phyloP scores from a whole-genome alignment of 1,140 invertebrate genomes.

The Calephelis nemesis region DNA sequence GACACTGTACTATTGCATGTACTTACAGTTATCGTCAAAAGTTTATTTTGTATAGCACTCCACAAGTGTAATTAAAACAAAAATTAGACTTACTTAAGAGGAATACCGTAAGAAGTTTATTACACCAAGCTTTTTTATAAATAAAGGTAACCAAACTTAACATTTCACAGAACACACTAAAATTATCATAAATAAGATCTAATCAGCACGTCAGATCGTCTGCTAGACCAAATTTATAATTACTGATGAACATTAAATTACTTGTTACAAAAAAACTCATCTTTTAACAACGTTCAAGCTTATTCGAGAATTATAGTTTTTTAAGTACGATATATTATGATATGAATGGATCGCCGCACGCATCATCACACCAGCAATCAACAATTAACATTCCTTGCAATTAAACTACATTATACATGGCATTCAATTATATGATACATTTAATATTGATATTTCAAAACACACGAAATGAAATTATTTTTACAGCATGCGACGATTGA shows the following conservation, averaged over 20 bases:
- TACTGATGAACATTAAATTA: constrained; percentile 14
- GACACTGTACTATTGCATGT: too few species aligned
- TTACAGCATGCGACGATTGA: background rate
- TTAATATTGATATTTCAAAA: constrained; percentile 17
- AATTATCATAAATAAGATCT: constrained; percentile 18
- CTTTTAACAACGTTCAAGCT: constrained; percentile 14
- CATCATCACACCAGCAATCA: constrained; percentile 38
- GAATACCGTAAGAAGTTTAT: constrained; percentile 8
- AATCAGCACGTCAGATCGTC: constrained; percentile 10
- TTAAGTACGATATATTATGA: constrained; percentile 23
- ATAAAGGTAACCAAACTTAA: constrained; percentile 6
- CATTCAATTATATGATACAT: constrained; percentile 39
- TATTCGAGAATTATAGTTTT: constrained; percentile 17
- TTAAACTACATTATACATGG: constrained; percentile 51
- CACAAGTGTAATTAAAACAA: background rate
- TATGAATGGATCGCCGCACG: constrained; percentile 25
- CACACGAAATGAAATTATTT: constrained; percentile 9
- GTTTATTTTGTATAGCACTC: too few species aligned
- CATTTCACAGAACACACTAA: constrained; percentile 13
- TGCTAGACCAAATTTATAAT: constrained; percentile 16
- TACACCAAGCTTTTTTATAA: constrained; percentile 1
- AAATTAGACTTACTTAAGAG: background rate
- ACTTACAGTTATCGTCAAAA: too few species aligned
- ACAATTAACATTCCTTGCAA: constrained; percentile 62
- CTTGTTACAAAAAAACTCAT: constrained; percentile 8